Conservation (phyloP, 2,888 invertebrate species). For the Linyphia triangularis region DNA sequence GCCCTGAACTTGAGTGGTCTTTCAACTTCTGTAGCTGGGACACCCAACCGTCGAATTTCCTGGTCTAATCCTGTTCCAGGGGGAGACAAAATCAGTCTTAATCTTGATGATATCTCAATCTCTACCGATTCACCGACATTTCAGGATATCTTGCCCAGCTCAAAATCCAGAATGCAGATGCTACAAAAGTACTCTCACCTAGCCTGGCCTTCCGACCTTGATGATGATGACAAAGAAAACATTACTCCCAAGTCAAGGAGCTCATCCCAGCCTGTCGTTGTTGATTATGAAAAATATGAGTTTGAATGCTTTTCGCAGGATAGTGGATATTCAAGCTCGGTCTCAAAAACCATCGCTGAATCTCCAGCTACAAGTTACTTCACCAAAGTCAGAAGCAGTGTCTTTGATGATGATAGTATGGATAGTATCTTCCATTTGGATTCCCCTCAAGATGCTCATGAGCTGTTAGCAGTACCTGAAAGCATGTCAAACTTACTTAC, state of each 20-base stretch:
- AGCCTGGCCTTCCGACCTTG: slow-evolving; percentile 3
- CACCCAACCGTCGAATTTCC: slow-evolving; percentile 67
- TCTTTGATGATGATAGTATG: slow-evolving; percentile 48
- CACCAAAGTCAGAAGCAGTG: neutral
- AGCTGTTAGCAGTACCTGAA: slow-evolving; percentile 14
- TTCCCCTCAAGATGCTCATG: neutral
- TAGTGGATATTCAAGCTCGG: slow-evolving; percentile 82
- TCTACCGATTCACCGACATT: slow-evolving; percentile 51
- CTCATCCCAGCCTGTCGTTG: neutral
- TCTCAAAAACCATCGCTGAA: slow-evolving; percentile 76
- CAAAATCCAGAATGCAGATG: neutral
- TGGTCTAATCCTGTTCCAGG: slow-evolving; percentile 58
- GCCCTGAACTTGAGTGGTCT: slow-evolving; percentile 58
- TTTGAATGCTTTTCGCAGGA: slow-evolving; percentile 81
- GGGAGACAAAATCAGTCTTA: neutral
- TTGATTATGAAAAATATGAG: neutral
- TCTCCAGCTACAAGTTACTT: neutral
- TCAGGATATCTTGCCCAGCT: slow-evolving; percentile 10
- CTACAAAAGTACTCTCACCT: neutral
- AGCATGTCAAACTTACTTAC: slow-evolving; percentile 36
- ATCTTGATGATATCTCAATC: slow-evolving; percentile 9
- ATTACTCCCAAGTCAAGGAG: neutral
- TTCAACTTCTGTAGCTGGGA: slow-evolving; percentile 37
- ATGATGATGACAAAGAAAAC: slow-evolving; percentile 51
- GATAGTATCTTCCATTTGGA: slow-evolving; percentile 35